A percentile compares a stretch with the other conserved stretches of the same genome.
Conservation (phyloP, 2,113 vertebrate genomes). For the Lucifuga dentata region DNA sequence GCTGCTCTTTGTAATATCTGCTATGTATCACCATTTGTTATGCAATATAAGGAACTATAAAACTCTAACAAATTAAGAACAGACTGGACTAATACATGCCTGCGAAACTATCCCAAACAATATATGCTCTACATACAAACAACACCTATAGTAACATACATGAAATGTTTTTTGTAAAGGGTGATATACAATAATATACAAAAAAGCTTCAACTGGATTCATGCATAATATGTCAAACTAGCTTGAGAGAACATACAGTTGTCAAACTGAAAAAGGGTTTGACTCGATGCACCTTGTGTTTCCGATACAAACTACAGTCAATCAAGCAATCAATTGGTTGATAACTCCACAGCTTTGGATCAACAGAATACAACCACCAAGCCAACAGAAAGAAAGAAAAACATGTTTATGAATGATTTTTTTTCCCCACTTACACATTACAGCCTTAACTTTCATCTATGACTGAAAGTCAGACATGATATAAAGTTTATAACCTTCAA, state of each 20-base stretch:
- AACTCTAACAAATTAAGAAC: background rate
- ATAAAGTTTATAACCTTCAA: no score
- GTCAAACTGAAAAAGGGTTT: slow-evolving; percentile 41
- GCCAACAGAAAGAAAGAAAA: slow-evolving; percentile 6
- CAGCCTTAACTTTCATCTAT: slow-evolving; percentile 4
- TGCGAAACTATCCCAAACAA: slow-evolving; percentile 30
- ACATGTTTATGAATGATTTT: slow-evolving; percentile 19
- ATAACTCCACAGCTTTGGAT: slow-evolving; percentile 49
- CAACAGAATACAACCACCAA: slow-evolving; percentile 1
- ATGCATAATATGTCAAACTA: slow-evolving; percentile 77
- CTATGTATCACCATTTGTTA: background rate
- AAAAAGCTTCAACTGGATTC: slow-evolving; percentile 75
- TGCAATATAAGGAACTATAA: background rate
- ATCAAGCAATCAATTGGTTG: slow-evolving; percentile 4
- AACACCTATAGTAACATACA: slow-evolving; percentile 66
- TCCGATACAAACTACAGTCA: slow-evolving; percentile 39
- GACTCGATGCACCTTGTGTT: slow-evolving; percentile 60
- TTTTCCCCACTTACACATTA: background rate
- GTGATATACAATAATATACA: slow-evolving; percentile 76
- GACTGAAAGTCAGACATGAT: background rate
- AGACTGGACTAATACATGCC: slow-evolving; percentile 52
- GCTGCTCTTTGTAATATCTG: no score
- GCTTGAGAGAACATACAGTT: slow-evolving; percentile 72
- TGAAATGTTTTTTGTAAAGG: slow-evolving; percentile 50
- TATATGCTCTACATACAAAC: slow-evolving; percentile 59